phyloP scores from a whole-genome alignment of 2,113 vertebrate species.

The Bubalus kerabau region DNA sequence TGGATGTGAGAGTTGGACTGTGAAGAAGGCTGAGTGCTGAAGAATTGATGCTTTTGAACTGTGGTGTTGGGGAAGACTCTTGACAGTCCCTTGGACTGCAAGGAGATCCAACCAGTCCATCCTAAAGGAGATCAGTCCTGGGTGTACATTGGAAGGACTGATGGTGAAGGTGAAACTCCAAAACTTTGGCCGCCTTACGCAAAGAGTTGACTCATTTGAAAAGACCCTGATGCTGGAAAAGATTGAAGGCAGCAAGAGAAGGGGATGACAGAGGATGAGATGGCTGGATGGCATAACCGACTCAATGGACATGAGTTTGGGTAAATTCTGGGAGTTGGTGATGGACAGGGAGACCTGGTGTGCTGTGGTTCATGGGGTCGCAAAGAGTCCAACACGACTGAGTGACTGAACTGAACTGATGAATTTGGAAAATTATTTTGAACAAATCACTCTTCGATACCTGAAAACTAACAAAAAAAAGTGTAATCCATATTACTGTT shows the following conservation, averaged over 20 bases:
- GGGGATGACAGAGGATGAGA: background rate
- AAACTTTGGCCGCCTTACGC: background rate
- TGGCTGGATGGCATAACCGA: background rate
- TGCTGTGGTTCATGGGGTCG: background rate
- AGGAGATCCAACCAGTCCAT: background rate
- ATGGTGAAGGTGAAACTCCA: background rate
- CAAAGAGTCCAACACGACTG: accelerated
- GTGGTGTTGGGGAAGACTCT: background rate
- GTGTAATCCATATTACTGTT: conserved; percentile 33
- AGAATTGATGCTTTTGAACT: background rate
- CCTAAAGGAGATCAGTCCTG: background rate
- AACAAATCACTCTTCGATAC: background rate
- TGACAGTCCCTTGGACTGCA: background rate
- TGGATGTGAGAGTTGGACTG: background rate
- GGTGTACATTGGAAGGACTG: background rate
- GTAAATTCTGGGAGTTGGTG: background rate
- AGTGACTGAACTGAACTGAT: background rate
- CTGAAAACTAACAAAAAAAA: background rate
- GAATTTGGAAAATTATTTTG: background rate
- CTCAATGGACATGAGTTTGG: background rate
- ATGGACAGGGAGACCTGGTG: background rate
- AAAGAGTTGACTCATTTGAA: background rate
- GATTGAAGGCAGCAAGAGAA: background rate
- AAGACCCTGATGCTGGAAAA: background rate
- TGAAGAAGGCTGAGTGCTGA: accelerated